Conservation (phyloP, 2,113 vertebrate genomes). For the Setophaga coronata region DNA sequence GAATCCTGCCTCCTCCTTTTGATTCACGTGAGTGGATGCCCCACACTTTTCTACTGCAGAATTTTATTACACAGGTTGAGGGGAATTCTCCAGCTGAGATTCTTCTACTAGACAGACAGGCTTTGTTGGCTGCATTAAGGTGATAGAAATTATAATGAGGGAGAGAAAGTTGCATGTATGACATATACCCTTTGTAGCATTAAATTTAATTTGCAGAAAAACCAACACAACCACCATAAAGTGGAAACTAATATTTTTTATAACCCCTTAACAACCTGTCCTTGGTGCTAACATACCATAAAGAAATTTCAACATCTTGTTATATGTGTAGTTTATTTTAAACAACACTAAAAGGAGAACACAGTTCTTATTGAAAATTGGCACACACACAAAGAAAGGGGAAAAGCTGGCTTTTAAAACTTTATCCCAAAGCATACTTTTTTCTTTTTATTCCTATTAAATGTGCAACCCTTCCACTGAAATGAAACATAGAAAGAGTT, state of each 20-base stretch:
- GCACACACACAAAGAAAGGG: background rate
- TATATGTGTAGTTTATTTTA: slow-evolving; percentile 44
- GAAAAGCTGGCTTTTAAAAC: background rate
- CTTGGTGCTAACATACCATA: slow-evolving; percentile 49
- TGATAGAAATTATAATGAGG: background rate
- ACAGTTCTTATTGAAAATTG: slow-evolving; percentile 21
- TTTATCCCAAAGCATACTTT: background rate
- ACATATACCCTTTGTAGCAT: background rate
- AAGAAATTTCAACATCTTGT: slow-evolving; percentile 48
- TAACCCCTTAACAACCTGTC: slow-evolving; percentile 48
- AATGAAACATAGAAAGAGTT: slow-evolving; percentile 22
- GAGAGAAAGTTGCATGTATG: background rate
- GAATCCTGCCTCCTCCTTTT: background rate
- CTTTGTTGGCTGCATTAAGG: background rate
- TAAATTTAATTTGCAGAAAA: slow-evolving; percentile 41
- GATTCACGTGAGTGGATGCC: background rate
- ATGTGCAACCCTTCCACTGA: background rate
- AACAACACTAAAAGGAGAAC: slow-evolving; percentile 36
- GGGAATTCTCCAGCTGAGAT: background rate
- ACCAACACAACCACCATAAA: background rate
- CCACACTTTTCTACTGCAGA: background rate
- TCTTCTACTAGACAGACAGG: background rate
- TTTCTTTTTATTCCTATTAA: background rate
- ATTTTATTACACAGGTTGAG: background rate
- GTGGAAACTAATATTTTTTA: slow-evolving; percentile 62